phyloP scores from a whole-genome alignment of 1,140 invertebrate species.

The Nasonia vitripennis region DNA sequence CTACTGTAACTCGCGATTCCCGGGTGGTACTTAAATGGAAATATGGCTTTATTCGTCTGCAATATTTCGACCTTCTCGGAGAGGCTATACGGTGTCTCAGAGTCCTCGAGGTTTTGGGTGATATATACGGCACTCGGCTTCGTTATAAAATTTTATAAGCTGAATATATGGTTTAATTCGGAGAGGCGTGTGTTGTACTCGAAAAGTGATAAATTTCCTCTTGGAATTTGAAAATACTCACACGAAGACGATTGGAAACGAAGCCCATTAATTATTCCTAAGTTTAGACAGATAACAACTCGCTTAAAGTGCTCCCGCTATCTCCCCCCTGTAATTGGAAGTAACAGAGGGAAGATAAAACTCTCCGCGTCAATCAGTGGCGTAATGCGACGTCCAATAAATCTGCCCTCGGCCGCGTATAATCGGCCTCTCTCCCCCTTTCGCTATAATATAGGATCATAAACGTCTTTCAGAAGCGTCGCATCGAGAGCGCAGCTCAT shows the following conservation, averaged over 20 bases:
- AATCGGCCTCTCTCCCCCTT: conserved; percentile 43
- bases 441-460: conserved; percentile 50
- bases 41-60: not conserved
- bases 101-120: not conserved
- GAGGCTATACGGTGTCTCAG: not conserved
- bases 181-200: not conserved
- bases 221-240: not conserved
- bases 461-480: conserved; percentile 55
- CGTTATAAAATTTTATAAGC: not conserved
- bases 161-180: too few species aligned
- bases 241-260: not conserved
- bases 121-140: not conserved
- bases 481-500: conserved; percentile 5
- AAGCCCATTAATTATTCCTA: not conserved
- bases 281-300: not conserved
- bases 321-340: not conserved
- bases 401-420: conserved; percentile 22
- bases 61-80: not conserved
- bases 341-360: not conserved
- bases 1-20: not conserved
- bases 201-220: not conserved
- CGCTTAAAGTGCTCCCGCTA: not conserved
- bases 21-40: not conserved
- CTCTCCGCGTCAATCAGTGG: not conserved
- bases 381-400: not conserved